Percentiles rank a stretch among this genome's conserved stretches.
phyloP scores from a whole-genome alignment of 1,140 invertebrate species.

The Macrosteles quadrilineatus region DNA sequence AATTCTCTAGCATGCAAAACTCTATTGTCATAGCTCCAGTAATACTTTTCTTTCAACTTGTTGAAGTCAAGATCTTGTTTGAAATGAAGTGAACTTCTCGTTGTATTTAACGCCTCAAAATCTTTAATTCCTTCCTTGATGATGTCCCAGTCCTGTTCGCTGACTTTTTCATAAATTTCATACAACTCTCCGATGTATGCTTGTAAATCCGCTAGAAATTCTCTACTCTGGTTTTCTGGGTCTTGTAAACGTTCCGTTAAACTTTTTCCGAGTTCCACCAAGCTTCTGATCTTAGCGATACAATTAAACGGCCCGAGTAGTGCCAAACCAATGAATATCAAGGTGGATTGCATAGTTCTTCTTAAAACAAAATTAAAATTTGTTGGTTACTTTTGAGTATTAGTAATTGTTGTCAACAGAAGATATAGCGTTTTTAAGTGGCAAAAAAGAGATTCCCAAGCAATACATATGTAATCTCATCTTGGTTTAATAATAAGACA shows the following conservation, averaged over 20 bases:
- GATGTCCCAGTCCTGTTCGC: not conserved
- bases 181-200: not conserved
- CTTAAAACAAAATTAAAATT: too few species aligned
- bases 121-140: not conserved
- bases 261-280: not conserved
- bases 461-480: too few species aligned
- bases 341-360: too few species aligned
- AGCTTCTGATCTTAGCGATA: not conserved
- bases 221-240: not conserved
- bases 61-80: not conserved
- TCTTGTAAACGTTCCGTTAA: conserved; percentile 3
- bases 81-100: not conserved
- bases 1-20: not conserved
- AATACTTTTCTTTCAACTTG: not conserved
- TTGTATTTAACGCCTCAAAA: not conserved
- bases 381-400: too few species aligned
- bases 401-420: too few species aligned
- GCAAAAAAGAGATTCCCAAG: too few species aligned
- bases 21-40: conserved; percentile 4
- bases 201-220: not conserved
- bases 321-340: too few species aligned
- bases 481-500: too few species aligned
- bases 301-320: too few species aligned
- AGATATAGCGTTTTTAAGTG: too few species aligned
- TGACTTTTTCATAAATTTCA: conserved; percentile 1